Evolutionary conservation across 2,888 invertebrate species (phyloP).

Genomic region (Sinopyrophorus schimmeli): DNA sequence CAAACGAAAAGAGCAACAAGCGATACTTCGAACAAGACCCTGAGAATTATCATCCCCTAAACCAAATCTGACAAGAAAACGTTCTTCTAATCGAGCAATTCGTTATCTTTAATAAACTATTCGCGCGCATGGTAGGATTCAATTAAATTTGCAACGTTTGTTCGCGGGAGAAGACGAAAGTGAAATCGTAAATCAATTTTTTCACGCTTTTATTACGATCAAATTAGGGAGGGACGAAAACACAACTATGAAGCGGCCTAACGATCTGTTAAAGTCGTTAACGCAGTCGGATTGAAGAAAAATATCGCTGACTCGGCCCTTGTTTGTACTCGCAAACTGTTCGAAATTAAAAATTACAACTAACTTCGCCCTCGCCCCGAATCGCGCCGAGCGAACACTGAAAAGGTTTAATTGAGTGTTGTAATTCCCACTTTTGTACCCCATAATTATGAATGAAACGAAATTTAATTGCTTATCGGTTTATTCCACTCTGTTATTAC

Average conservation of each 20-base stretch:
- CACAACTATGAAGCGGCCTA: constrained; percentile 10
- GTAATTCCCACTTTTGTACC: constrained; percentile 29
- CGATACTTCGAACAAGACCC: no score
- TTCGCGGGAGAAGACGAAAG: no score
- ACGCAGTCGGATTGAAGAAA: constrained; percentile 15
- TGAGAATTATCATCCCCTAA: no score
- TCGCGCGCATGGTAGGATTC: no score
- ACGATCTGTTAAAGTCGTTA: constrained; percentile 24
- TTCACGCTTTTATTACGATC: constrained; percentile 1
- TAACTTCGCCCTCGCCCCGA: constrained; percentile 14
- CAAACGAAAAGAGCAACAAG: no score
- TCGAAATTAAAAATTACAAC: constrained; percentile 23
- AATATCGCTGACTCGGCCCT: constrained; percentile 18
- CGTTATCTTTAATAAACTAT: no score
- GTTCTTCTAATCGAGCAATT: no score
- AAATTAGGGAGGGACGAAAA: constrained; percentile 9
- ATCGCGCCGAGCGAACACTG: constrained; percentile 19
- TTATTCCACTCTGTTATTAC: constrained; percentile 21
- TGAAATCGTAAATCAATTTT: no score
- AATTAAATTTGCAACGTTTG: no score
- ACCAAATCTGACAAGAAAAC: no score
- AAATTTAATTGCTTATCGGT: constrained; percentile 33
- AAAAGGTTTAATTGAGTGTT: constrained; percentile 36
- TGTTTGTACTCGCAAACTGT: constrained; percentile 16
- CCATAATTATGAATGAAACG: constrained; percentile 33